These are phyloP conservation scores for Bilobella aurantiaca DNA, from an alignment of 1,140 invertebrate species.

Conservation along the genomic window DNA sequence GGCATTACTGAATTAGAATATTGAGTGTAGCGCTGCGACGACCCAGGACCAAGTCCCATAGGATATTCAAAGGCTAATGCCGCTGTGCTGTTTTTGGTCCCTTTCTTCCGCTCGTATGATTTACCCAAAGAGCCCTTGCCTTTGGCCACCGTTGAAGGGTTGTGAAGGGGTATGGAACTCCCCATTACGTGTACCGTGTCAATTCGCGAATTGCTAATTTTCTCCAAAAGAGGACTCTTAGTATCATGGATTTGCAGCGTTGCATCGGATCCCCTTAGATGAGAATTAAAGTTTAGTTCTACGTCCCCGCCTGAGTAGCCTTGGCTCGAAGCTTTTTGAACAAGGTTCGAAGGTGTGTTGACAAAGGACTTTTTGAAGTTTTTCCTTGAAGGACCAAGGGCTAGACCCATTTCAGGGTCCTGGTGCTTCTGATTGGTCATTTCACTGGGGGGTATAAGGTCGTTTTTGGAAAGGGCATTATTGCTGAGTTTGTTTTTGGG, in stretches of 20 bases:
- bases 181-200: neutral
- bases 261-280: neutral
- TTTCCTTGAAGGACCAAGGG: neutral
- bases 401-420: neutral
- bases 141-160: neutral
- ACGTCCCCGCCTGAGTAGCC: no score
- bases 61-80: neutral
- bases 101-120: neutral
- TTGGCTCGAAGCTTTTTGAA: no score
- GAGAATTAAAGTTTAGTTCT: neutral
- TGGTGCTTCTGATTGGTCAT: neutral
- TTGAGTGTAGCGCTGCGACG: neutral
- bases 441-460: neutral
- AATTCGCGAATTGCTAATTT: slow-evolving; percentile 17
- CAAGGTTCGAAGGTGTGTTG: neutral
- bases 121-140: neutral
- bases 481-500: slow-evolving; percentile 15
- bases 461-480: slow-evolving; percentile 37
- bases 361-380: slow-evolving; percentile 6
- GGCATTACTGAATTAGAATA: neutral
- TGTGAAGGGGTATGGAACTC: no score
- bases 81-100: neutral
- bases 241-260: slow-evolving; percentile 17
- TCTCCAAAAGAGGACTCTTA: slow-evolving; percentile 26
- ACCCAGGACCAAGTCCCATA: neutral